Conservation (phyloP, 1,140 invertebrate genomes). For the Drosophila busckii region DNA sequence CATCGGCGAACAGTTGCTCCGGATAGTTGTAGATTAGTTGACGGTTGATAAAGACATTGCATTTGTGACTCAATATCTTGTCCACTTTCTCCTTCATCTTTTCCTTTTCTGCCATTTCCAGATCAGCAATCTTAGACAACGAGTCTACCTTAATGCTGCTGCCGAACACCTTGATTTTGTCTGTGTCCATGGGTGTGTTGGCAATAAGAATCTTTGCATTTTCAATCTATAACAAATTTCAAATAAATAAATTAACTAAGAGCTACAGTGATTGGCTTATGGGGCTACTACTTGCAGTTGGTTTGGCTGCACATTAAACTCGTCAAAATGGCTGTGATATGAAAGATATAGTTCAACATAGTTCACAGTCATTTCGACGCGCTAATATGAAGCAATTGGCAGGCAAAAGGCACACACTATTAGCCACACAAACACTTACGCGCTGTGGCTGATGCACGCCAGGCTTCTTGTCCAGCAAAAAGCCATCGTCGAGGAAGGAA, state of each 20-base stretch:
- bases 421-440: slow-evolving; percentile 47
- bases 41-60: slow-evolving; percentile 99
- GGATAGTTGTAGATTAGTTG: slow-evolving; percentile 99
- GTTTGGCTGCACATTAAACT: slow-evolving; percentile 61
- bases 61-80: slow-evolving; percentile 96
- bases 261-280: background rate
- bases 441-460: slow-evolving; percentile 93
- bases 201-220: slow-evolving; percentile 98
- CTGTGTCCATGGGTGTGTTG: slow-evolving; percentile 99
- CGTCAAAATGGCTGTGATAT: slow-evolving; percentile 79
- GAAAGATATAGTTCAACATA: slow-evolving; percentile 54
- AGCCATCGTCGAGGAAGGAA: slow-evolving; percentile 99
- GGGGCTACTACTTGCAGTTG: slow-evolving; percentile 6
- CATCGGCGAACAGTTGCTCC: slow-evolving; percentile 99
- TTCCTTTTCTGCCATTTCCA: slow-evolving; percentile 98
- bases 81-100: slow-evolving; percentile 99
- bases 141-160: slow-evolving; percentile 98
- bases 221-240: slow-evolving; percentile 85
- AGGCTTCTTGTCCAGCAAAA: slow-evolving; percentile 97
- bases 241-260: slow-evolving; percentile 27
- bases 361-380: slow-evolving; percentile 76
- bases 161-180: slow-evolving; percentile 99
- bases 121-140: slow-evolving; percentile 97
- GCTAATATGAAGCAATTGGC: slow-evolving; percentile 35
- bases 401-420: background rate